Evolutionary conservation across 1,140 invertebrate genomes (phyloP), one percentile per base, ranked within the genome.

Genomic region (Sarcophaga peregrina): DNA sequence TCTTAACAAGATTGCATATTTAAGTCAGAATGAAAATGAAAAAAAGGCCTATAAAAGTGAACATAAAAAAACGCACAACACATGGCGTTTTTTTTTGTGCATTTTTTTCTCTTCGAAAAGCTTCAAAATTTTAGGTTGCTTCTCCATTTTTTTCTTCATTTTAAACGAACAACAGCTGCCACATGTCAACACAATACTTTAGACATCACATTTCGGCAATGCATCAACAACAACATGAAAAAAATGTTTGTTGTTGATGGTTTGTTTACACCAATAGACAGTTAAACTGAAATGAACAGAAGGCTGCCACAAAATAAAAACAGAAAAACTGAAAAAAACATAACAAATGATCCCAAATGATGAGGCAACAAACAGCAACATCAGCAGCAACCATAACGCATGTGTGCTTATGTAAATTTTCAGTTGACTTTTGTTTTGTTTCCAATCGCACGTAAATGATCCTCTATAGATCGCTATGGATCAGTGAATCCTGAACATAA

Each of bases 261-360:
- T 68, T 68, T 68, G 62, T 68, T 68, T 68, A 68, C 62, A 68
- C 62, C 62, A 68, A 68, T 20, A 68, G 62, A 68, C 62, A 68
- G 62, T 68, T 20, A 68, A 68, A 68, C 25, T 37, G 25, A 37
- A 37, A 37, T 37, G 17, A 68, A 68, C 62, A 68, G 62, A 68
- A 17, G 62, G 62, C 17, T n/a, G 15, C 13, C 15, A 58, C 15
- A 58, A 58, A 58, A 58, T 7, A 15, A 58, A 58, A 58, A 58
- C 15, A 37, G 4, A 37, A 37, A 37, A 1, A 4, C 25, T 2
- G 4, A 37, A 37, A 37, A 37, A 37, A 37, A 37, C 25, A 37
- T 37, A 37, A 37, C 25, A 37, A 37, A 37, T 37, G 25, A 37
- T 37, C 25, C 25, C 25, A 37, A 37, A 2, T 37, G 25, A 37